A percentile compares a stretch with the other conserved stretches of the same genome.
Conservation (phyloP, 2,113 vertebrate genomes). For the Urocynchramus pylzowi region DNA sequence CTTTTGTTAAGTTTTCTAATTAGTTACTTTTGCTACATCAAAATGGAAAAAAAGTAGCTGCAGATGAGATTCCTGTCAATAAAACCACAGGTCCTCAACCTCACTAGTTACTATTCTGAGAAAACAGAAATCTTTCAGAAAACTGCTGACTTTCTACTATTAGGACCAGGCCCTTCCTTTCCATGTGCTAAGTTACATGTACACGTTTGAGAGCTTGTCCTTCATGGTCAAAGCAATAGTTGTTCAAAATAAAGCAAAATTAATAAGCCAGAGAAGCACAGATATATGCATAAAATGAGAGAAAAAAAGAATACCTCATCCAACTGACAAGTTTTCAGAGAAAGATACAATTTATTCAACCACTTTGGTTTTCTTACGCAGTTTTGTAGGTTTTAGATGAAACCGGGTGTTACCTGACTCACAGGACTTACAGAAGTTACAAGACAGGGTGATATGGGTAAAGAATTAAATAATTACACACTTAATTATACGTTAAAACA, state of each 20-base stretch:
- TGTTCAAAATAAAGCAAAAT: background rate
- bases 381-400: background rate
- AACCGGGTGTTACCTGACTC: background rate
- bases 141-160: slow-evolving; percentile 22
- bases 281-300: background rate
- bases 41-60: background rate
- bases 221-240: background rate
- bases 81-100: background rate
- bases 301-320: background rate
- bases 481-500: background rate
- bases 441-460: background rate
- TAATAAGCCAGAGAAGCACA: background rate
- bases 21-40: background rate
- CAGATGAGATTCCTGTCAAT: background rate
- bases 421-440: background rate
- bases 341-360: background rate
- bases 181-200: background rate
- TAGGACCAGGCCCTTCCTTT: background rate
- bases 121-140: slow-evolving; percentile 8
- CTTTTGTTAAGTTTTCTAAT: background rate
- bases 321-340: background rate
- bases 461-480: background rate
- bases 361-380: background rate
- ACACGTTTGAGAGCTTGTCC: background rate
- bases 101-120: background rate